These are phyloP conservation scores for Nudaria mundana DNA, from an alignment of 2,888 invertebrate species.

Conservation along the genomic window DNA sequence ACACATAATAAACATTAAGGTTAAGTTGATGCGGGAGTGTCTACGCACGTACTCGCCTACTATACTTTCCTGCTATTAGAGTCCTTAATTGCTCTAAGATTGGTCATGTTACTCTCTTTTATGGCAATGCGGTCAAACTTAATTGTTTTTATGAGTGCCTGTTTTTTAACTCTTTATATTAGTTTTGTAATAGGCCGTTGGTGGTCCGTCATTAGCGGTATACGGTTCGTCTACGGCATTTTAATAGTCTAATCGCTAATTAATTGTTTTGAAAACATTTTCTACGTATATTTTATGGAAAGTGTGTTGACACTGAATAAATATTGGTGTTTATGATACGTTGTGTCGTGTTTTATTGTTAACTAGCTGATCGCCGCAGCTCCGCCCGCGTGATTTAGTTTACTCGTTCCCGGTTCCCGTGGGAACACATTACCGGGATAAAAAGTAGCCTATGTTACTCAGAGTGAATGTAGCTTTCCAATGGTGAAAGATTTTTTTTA, in stretches of 20 bases:
- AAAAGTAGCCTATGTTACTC: no score
- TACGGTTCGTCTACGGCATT: conserved; percentile 55
- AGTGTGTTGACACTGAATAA: conserved; percentile 32
- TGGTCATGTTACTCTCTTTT: conserved; percentile 75
- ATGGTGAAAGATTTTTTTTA: no score
- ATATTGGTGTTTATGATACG: conserved; percentile 24
- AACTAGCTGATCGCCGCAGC: no score
- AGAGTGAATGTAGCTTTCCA: no score
- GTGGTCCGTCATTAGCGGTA: conserved; percentile 67
- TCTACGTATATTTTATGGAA: conserved; percentile 29
- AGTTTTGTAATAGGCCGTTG: conserved; percentile 60
- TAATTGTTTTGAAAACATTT: conserved; percentile 39
- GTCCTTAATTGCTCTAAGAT: conserved; percentile 74
- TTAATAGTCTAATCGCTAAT: conserved; percentile 54
- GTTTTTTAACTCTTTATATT: conserved; percentile 64
- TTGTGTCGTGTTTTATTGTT: conserved; percentile 21
- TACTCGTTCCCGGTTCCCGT: no score
- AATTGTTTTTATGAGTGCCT: conserved; percentile 78
- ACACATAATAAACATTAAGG: conserved; percentile 44
- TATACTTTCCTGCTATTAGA: conserved; percentile 74
- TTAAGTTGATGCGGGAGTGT: conserved; percentile 31
- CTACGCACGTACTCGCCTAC: conserved; percentile 49
- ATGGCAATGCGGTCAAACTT: conserved; percentile 77
- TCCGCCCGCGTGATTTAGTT: no score
- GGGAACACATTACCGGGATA: no score